Evolutionary conservation across 2,888 invertebrate genomes (phyloP), one percentile per base, ranked within the genome.

Genomic region (Rambutsinella grinnellia): DNA sequence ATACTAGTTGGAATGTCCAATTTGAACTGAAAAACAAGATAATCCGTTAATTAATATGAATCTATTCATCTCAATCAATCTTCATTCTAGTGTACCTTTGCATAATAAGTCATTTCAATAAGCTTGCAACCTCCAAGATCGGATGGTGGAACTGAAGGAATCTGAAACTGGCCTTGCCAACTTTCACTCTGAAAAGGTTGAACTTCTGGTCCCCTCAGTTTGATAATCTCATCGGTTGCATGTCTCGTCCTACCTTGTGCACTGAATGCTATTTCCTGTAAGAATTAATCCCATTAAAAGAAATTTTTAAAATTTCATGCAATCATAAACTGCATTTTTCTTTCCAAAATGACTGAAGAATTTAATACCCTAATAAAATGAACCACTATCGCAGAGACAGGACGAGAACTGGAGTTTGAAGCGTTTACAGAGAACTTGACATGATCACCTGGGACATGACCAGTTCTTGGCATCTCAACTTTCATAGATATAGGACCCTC

Each of bases 381-480:
- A 3, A 53, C 63, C 27, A 58, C 62, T 28, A 66, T 63, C 1
- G 60, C 60, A 36, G 60, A 47, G 5, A 78, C 65, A 8, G 61
- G 47, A 15, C 61, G 44, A n/a, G 74, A 69, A 24, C 72, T 74
- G 28, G 56, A 23, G 19, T 78, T 78, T 15, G 53, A 23, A 15
- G 68, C 27, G 24, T 65, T 21, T 13, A 69, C 63, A 5, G 47
- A 51, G 44, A 78, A 74, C n/a, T 54, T 61, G 28, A 78, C 36
- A 23, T 26, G n/a, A 56, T 78, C 75, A 6, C 78, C 78, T n/a
- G 75, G 54, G 44, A 75, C 78, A 63, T 70, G 75, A 10, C 70
- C 78, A 13, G 67, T 57, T 49, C 75, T 54, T 2, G 58, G 47
- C n/a, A 78, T n/a, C 27, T 65, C 61, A 19, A 75, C 57, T 24